phyloP scores from a whole-genome alignment of 2,797 vertebrate genomes.

The Helicolenus hilgendorfi region DNA sequence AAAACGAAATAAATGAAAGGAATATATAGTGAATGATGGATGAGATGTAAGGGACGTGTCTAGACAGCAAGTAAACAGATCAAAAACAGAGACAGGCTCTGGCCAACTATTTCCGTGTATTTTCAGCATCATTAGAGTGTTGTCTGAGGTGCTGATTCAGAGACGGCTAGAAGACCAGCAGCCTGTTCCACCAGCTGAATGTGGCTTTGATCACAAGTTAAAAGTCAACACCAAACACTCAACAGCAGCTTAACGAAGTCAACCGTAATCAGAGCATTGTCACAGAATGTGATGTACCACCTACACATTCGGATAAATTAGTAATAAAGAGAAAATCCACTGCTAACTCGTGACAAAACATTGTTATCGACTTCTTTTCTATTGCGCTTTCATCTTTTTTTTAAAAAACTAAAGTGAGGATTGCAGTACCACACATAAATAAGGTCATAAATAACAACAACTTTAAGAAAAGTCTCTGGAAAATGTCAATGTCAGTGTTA shows the following conservation, averaged over 20 bases:
- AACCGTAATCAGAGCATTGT: not conserved
- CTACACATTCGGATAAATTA: not conserved
- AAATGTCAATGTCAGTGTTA: not conserved
- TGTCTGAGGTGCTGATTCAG: not conserved
- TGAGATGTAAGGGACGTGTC: not conserved
- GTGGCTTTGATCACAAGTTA: not conserved
- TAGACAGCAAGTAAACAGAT: constrained; percentile 3
- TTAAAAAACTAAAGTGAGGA: not conserved
- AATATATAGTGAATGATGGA: constrained; percentile 15
- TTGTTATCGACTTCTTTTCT: not conserved
- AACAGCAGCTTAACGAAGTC: not conserved
- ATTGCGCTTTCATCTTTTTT: not conserved
- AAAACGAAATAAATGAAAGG: not conserved
- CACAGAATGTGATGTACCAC: not conserved
- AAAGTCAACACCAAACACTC: not conserved
- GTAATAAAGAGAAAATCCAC: not conserved
- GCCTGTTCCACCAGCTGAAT: not conserved
- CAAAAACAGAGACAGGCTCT: not conserved
- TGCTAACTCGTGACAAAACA: not conserved
- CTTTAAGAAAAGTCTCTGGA: not conserved
- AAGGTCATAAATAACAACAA: not conserved
- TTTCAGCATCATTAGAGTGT: not conserved
- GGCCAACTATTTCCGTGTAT: not conserved
- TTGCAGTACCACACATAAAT: not conserved
- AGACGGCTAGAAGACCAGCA: not conserved